Conservation (phyloP, 1,140 invertebrate genomes). For the Parasteatoda tepidariorum region DNA sequence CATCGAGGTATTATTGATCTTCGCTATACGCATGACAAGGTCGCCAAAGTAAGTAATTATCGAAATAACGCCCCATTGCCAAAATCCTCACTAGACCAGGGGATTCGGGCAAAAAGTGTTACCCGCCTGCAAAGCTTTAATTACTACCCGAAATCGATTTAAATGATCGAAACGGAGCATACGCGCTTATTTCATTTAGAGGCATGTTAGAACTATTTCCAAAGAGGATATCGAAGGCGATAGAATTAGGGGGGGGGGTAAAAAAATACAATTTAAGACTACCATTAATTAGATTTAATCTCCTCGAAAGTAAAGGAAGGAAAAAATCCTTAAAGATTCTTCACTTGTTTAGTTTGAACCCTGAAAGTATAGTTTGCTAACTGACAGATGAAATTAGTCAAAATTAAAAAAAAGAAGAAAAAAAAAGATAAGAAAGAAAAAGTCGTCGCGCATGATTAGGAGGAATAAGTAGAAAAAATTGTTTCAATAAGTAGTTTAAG, state of each 20-base stretch:
- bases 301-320: background rate
- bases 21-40: conserved; percentile 50
- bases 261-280: conserved; percentile 34
- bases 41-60: conserved; percentile 60
- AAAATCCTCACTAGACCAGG: conserved; percentile 58
- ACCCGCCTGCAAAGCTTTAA: conserved; percentile 35
- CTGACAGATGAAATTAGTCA: conserved; percentile 25
- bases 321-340: background rate
- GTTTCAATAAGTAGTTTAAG: no score
- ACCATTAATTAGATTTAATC: conserved; percentile 52
- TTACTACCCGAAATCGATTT: conserved; percentile 54
- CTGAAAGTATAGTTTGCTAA: conserved; percentile 10
- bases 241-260: background rate
- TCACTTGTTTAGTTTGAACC: background rate
- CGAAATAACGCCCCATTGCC: conserved; percentile 59
- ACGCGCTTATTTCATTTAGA: conserved; percentile 53
- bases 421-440: conserved; percentile 9
- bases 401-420: background rate
- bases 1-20: conserved; percentile 53
- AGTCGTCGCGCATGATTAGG: no score
- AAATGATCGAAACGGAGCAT: conserved; percentile 57
- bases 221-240: conserved; percentile 21
- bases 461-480: no score
- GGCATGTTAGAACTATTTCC: conserved; percentile 35
- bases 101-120: conserved; percentile 53